Evolutionary conservation across 2,888 invertebrate species (phyloP), one percentile per base, ranked within the genome.

Genomic region (Candidula unifasciata): DNA sequence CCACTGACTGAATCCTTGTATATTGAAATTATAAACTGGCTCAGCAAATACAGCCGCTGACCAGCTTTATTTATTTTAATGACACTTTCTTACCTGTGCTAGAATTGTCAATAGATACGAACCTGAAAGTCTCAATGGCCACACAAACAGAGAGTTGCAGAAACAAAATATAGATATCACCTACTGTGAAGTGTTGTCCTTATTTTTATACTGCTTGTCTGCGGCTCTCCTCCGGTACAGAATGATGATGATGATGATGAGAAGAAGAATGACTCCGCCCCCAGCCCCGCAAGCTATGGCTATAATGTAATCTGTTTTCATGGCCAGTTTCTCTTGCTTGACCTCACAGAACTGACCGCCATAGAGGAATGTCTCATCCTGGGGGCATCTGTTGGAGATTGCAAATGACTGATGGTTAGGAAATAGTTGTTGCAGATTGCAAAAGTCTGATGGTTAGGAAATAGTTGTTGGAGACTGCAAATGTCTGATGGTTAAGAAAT

Each of bases 251-350:
- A 79, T 77, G 27, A 86, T 64, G 30, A 73, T 5, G 5, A 86
- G 69, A 35, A 86, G 68, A n/a, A 84, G n/a, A 24, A 86, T 57
- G 44, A 86, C 33, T n/a, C 79, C 86, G 0, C 86, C 86, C 21
- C 86, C 86, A 10, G 33, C 37, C 1, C 86, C 86, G 13, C 27
- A 66, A 35, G 84, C 81, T 16, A 86, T 86, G 84, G 60, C 86
- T 33, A 86, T 86, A 35, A 86, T 84, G 68, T 71, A 35, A 37
- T 64, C 66, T 18, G 73, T 84, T 18, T 37, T 30, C 33, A 84
- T 60, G 2, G 21, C 60, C 60, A 86, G 66, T n/a, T 79, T 84
- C 24, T 86, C 86, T 0, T 74, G 76, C 57, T 80, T 81, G 27
- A 37, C 30, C 27, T 78, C 74, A 30, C 86, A 86, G 18, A 6